phyloP scores from a whole-genome alignment of 2,888 invertebrate genomes.

The Acrobasis suavella region DNA sequence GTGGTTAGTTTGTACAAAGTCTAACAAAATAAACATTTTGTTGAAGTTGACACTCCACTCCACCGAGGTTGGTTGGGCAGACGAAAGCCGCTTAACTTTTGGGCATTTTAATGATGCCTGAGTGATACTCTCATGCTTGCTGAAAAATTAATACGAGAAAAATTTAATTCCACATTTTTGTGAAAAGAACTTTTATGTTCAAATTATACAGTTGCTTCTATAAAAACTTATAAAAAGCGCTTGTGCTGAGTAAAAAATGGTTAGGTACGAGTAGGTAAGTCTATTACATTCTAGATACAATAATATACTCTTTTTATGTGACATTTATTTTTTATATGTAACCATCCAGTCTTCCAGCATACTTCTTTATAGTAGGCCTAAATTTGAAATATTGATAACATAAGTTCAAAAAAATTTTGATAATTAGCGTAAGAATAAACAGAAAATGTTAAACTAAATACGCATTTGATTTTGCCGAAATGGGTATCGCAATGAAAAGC shows the following conservation, averaged over 20 bases:
- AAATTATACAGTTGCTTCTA: too few relatives aligned
- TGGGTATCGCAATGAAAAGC: conserved; percentile 20
- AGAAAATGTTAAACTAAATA: conserved; percentile 5
- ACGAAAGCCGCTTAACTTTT: conserved; percentile 19
- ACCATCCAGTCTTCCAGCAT: too few relatives aligned
- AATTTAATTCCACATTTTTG: not conserved
- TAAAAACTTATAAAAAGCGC: too few relatives aligned
- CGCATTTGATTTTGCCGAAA: conserved; percentile 8
- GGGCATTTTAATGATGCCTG: conserved; percentile 17
- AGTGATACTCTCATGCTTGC: conserved; percentile 29
- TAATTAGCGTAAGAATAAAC: too few relatives aligned
- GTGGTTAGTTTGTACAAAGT: conserved; percentile 6
- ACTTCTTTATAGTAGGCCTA: too few relatives aligned
- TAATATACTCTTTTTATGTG: too few relatives aligned
- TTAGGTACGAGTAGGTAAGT: too few relatives aligned
- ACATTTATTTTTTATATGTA: too few relatives aligned
- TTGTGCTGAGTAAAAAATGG: too few relatives aligned
- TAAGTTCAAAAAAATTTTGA: not conserved
- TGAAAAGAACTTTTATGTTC: not conserved
- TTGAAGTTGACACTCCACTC: conserved; percentile 15
- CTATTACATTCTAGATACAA: too few relatives aligned
- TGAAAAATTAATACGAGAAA: conserved; percentile 12
- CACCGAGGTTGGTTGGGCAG: conserved; percentile 9
- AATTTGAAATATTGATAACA: not conserved
- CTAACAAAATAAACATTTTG: conserved; percentile 8